Evolutionary conservation across 1,140 invertebrate genomes (phyloP), one percentile per base, ranked within the genome.

Genomic region (Charaxes varanes): DNA sequence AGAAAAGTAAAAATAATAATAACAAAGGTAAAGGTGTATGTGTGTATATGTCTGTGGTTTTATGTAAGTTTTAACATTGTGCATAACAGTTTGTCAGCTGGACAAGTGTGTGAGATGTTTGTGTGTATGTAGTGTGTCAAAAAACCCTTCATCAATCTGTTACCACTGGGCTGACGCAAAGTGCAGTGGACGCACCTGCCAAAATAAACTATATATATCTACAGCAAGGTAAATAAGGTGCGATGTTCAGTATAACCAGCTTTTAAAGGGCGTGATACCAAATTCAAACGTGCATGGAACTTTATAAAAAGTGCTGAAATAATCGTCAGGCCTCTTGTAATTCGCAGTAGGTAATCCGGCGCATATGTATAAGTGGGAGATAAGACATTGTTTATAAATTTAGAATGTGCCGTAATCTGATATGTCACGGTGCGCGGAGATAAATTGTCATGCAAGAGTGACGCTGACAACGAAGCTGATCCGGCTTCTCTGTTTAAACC

Each of bases 181-280:
- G 24, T 33, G 43, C 5, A 44, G 16, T 44, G 45, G 34, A 37
- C 38, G 45, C 67, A 72, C 45, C 68, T 68, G 68, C 55, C 56
- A 64, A 60, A 72, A 69, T 38, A 72, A 72, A 68, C 56, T 53
- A 10, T 13, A n/a, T 6, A 15, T 24, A n/a, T n/a, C n/a, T n/a
- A n/a, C n/a, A n/a, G n/a, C n/a, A n/a, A n/a, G n/a, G n/a, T n/a
- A n/a, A n/a, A n/a, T n/a, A n/a, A n/a, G n/a, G n/a, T n/a, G n/a
- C n/a, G n/a, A n/a, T n/a, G n/a, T n/a, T n/a, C n/a, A n/a, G n/a
- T n/a, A n/a, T n/a, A n/a, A n/a, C n/a, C n/a, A n/a, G n/a, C n/a
- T n/a, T n/a, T n/a, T n/a, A n/a, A n/a, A n/a, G n/a, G n/a, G n/a
- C n/a, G n/a, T n/a, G n/a, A n/a, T n/a, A n/a, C n/a, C n/a, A n/a